These are phyloP conservation scores for Phodopus roborovskii DNA, from an alignment of 2,113 vertebrate genomes.

Conservation along the genomic window DNA sequence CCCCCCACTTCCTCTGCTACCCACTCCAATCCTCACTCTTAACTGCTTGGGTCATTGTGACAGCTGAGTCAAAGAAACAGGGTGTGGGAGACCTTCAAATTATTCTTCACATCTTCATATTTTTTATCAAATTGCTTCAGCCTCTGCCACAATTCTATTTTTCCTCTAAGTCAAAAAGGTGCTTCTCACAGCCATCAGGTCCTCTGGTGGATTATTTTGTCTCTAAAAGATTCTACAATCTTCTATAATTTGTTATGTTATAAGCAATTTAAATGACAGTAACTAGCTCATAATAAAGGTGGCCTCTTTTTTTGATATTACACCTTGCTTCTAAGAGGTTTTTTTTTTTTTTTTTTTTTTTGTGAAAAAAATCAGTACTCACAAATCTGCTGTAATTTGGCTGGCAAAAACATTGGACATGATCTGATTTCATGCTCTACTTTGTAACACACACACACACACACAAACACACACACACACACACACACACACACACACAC, in stretches of 20 bases:
- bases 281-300: not conserved
- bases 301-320: not conserved
- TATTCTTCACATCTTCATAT: not conserved
- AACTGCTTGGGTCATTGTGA: not conserved
- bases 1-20: not conserved
- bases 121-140: not conserved
- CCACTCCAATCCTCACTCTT: not conserved
- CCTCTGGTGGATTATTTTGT: not conserved
- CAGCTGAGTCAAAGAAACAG: not conserved
- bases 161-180: not conserved
- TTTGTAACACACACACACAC: too few relatives aligned
- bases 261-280: slow-evolving; percentile 29
- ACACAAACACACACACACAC: too few relatives aligned
- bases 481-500: too few relatives aligned
- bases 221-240: not conserved
- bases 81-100: not conserved
- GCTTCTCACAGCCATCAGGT: not conserved
- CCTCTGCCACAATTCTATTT: slow-evolving; percentile 12
- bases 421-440: not conserved
- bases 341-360: too few relatives aligned
- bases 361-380: not conserved
- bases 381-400: not conserved
- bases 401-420: not conserved
- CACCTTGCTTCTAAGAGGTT: not conserved
- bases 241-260: slow-evolving; percentile 36